A percentile compares a stretch with the other conserved stretches of the same genome.
These are phyloP conservation scores for Coelogynopora nodosa DNA, from an alignment of 2,888 invertebrate genomes.

Conservation along the genomic window DNA sequence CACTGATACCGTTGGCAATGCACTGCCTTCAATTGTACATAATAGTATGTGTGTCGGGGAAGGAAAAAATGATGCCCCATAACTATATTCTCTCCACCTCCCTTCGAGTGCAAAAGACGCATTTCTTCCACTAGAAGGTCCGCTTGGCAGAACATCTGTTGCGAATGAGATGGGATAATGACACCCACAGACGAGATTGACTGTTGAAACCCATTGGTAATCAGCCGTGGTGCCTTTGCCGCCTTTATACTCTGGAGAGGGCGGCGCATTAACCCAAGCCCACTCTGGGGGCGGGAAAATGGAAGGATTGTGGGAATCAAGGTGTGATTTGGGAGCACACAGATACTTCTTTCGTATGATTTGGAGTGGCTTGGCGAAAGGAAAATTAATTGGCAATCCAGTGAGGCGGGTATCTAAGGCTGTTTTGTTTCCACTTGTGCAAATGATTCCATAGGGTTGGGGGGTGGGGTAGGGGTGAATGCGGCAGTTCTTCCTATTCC, in stretches of 20 bases:
- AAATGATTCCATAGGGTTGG: not conserved
- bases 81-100: not conserved
- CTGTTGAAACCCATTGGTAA: not conserved
- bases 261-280: not conserved
- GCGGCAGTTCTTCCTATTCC: not conserved
- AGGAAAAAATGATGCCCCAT: not conserved
- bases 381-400: not conserved
- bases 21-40: no score
- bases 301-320: not conserved
- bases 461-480: not conserved
- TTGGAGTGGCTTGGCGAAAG: not conserved
- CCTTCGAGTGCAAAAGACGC: not conserved
- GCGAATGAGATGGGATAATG: not conserved
- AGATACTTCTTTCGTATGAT: not conserved
- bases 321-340: not conserved
- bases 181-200: not conserved
- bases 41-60: no score
- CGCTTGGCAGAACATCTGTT: not conserved
- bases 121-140: not conserved
- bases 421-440: not conserved
- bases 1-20: no score
- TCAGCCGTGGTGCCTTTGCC: not conserved
- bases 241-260: not conserved
- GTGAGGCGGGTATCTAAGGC: not conserved
- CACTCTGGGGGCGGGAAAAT: not conserved